Conservation (phyloP, 2,113 vertebrate species). For the Bolborhynchus lineola region DNA sequence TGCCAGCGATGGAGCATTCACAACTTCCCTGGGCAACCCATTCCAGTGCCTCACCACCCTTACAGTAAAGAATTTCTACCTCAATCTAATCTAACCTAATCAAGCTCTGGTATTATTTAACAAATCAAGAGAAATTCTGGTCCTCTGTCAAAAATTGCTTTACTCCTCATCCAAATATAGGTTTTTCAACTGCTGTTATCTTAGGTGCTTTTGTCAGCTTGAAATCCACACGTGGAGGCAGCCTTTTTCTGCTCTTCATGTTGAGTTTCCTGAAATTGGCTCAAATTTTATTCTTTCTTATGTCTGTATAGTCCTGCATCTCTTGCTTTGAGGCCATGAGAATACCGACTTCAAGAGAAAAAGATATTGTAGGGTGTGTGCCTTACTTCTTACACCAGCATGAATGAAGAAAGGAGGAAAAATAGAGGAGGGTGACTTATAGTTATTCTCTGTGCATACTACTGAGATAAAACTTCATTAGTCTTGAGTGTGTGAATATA, state of each 20-base stretch:
- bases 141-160: not conserved
- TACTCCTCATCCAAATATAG: not conserved
- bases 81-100: not conserved
- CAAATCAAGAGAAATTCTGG: not conserved
- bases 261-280: not conserved
- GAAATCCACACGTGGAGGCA: not conserved
- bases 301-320: not conserved
- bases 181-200: not conserved
- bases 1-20: too few relatives aligned
- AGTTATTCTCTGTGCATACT: not conserved
- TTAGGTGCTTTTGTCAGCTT: not conserved
- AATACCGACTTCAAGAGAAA: not conserved
- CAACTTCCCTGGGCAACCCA: too few relatives aligned
- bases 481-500: not conserved
- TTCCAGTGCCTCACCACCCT: too few relatives aligned
- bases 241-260: not conserved
- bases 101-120: slow-evolving; percentile 70
- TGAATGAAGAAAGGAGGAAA: not conserved
- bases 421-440: not conserved
- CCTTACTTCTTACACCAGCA: not conserved
- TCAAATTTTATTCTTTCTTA: not conserved
- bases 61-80: too few relatives aligned
- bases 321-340: not conserved
- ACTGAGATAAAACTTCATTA: not conserved
- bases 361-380: not conserved